Base-by-base conservation (phyloP, 2,113 vertebrate genomes). In the Arizona elegans region DNA sequence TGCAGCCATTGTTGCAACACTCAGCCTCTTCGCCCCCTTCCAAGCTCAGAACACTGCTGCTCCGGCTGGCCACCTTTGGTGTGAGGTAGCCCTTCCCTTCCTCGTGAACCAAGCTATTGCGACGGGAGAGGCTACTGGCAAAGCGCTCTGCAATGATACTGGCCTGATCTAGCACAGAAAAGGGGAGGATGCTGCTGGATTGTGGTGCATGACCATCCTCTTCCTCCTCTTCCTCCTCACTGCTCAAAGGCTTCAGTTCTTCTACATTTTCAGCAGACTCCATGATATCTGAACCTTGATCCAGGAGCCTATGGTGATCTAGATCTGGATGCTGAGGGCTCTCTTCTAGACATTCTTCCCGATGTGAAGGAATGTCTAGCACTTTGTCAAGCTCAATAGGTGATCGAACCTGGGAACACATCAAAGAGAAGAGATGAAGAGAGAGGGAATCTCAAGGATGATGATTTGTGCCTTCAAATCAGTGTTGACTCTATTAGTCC, bases 161-260 rank as follows among this genome's bases (percentile, higher is more conserved):
- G 33, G 98, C 98, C 94, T 99, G 98, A 95, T 98, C 98, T 95
- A 99, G 96, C 86, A 99, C 98, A 0, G 99, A 99, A 1, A 98
- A 97, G 0, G 98, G 98, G 9, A 99, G 97, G 93, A 99, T 98
- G 95, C 98, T 98, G 92, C 94, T 87, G 0, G 95, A 75, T 2
- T 96, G 96, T 0, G 92, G 94, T 21, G 91, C 5, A 2, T 92
- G 58, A n/a, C 56, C 94, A 1, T 95, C 96, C 26, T 96, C 96
- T 12, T 97, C 97, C 38, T 97, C 97, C 0, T 98, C 97, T 26
- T 98, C 98, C 9, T 98, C 97, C 91, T 98, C 99, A 0, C 98
- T 99, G 53, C 96, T 98, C 92, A 98, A 93, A 1, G 96, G 96
- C 93, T 98, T 99, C 0, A 96, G 96, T 90, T 98, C 98, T 95